Base-by-base conservation (phyloP, 1,140 invertebrate species). In the Pomphorhynchus laevis region DNA sequence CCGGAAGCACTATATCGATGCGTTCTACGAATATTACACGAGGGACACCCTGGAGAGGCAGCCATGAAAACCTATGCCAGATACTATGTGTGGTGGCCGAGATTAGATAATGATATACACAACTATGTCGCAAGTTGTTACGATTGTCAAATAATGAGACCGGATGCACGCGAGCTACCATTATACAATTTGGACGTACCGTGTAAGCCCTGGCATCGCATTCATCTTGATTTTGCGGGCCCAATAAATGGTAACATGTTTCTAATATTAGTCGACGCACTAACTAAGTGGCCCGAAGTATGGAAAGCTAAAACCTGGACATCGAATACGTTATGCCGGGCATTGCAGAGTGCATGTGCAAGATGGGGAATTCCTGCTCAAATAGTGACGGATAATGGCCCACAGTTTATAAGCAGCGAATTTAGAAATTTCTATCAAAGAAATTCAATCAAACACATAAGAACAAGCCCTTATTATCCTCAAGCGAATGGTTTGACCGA, bases 191-290 rank as follows among this genome's bases (percentile, higher is more conserved):
- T 57, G 59, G 40, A 46, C 8, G 45, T 44, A 39, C 48, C 56
- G n/a, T 45, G 44, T 16, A 47, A 39, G 33, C 57, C 54, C 2
- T 64, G 58, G 54, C 45, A 52, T 14, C 45, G 60, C 35, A 29
- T 64, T 0, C 61, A 65, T 44, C 48, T 58, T 0, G 64, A 64
- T 45, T 63, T 58, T 47, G 54, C 55, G 4, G 57, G 58, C 9
- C 58, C 53, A n/a, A 52, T 56, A 32, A 33, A 49, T 24, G 47
- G 47, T 1, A 43, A 50, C 37, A 51, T 46, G 43, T 61, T 54
- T 43, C 40, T 61, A 11, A 48, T 62, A 17, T 39, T 58, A 3
- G 48, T 55, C 1, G 61, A 63, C 48, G 41, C 54, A 1, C 53
- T 49, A 41, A 53, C 52, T 0, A 57, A 55, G 44, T 62, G 53